Evolutionary conservation across 2,797 vertebrate species (phyloP), one percentile per base, ranked within the genome.

Genomic region (Centropyge bicolor): DNA sequence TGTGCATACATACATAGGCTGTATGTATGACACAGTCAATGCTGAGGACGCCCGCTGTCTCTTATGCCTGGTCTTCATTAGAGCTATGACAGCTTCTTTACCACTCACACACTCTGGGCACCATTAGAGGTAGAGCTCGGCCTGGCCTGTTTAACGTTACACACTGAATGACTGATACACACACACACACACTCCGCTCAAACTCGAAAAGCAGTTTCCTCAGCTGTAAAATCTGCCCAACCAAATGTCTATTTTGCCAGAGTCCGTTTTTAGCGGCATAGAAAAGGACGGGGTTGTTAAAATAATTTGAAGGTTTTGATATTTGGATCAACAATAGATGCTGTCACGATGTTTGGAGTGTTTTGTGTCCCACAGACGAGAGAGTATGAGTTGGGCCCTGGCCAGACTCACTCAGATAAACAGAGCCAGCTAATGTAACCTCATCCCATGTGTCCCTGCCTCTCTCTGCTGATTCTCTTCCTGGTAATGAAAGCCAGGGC

Each of bases 401-500:
- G 85, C 88, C 87, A 89, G 73, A 46, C 70, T 83, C 64, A 3
- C 73, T 36, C 67, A 74, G 75, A 87, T 76, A 87, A 91, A 90
- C 88, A 87, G 78, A 85, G 83, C 76, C 79, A 64, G 77, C 70
- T 55, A 81, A 74, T 54, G 70, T 88, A 92, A 86, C 87, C 73
- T 84, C 86, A 85, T 89, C 86, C 74, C 84, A 69, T 84, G 84
- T 85, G 85, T 88, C 80, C 80, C 82, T 63, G 41, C 77, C 46
- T 75, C 83, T 86, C 83, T 83, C 71, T 62, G 63, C 83, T 73
- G 83, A 82, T 83, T 84, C 78, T 89, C 65, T 78, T 84, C 68
- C 62, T 81, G 69, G 86, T 89, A 92, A 91, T 86, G 78, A 89
- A 89, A 91, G 79, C 85, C 84, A 83, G 75, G 70, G 70, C 52